A percentile compares a stretch with the other conserved stretches of the same genome.
phyloP scores from a whole-genome alignment of 2,888 invertebrate genomes.

The Poecilobothrus nobilitatus region DNA sequence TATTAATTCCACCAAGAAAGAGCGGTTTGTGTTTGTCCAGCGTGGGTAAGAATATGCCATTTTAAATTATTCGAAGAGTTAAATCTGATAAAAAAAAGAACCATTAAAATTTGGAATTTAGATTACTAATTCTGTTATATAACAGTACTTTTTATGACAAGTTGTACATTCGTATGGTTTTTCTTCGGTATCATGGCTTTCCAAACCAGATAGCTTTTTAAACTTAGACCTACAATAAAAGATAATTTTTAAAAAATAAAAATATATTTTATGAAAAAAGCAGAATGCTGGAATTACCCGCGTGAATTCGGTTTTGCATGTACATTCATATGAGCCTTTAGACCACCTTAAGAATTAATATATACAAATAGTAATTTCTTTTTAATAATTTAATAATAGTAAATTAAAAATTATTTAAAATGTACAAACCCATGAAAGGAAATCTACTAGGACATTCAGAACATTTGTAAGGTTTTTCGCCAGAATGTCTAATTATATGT shows the following conservation, averaged over 20 bases:
- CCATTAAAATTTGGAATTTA: not conserved
- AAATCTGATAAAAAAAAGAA: conserved; percentile 42
- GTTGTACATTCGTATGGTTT: conserved; percentile 25
- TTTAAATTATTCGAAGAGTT: conserved; percentile 49
- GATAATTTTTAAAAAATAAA: too few relatives aligned
- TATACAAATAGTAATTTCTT: not conserved
- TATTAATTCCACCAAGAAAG: conserved; percentile 42
- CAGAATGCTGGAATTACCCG: not conserved
- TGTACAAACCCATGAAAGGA: conserved; percentile 46
- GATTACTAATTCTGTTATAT: not conserved
- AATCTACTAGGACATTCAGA: conserved; percentile 52
- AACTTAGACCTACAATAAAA: conserved; percentile 46
- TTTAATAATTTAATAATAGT: too few relatives aligned
- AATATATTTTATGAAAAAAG: too few relatives aligned
- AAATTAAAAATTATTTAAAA: too few relatives aligned
- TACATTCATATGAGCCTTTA: conserved; percentile 45
- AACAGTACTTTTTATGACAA: conserved; percentile 8
- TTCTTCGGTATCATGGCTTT: conserved; percentile 52
- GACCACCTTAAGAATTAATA: conserved; percentile 39
- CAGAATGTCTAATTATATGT: conserved; percentile 50
- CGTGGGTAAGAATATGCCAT: conserved; percentile 50
- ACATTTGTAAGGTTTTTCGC: conserved; percentile 49
- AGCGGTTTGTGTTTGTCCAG: conserved; percentile 46
- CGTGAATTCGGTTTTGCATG: conserved; percentile 51
- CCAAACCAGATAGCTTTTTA: conserved; percentile 48